Conservation (phyloP, 2,797 vertebrate species). For the Sphaeramia orbicularis region DNA sequence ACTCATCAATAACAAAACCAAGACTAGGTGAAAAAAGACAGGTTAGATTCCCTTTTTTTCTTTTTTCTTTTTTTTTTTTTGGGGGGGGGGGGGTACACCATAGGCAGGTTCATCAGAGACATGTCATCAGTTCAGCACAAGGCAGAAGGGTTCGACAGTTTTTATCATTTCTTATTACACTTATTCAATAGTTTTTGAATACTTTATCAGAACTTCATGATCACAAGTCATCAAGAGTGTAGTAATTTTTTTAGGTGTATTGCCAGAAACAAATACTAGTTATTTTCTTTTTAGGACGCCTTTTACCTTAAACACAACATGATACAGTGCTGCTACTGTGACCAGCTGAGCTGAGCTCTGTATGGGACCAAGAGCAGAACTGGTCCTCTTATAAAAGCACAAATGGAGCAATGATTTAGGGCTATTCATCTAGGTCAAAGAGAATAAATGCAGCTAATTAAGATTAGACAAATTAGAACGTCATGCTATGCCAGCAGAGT, state of each 20-base stretch:
- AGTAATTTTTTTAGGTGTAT: background rate
- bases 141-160: too few relatives aligned
- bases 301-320: conserved; percentile 42
- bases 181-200: background rate
- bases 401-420: conserved; percentile 62
- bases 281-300: conserved; percentile 10
- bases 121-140: too few relatives aligned
- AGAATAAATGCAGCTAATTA: conserved; percentile 68
- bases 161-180: too few relatives aligned
- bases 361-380: conserved; percentile 47
- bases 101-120: too few relatives aligned
- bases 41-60: too few relatives aligned
- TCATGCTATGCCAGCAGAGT: conserved; percentile 53
- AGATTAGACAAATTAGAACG: conserved; percentile 59
- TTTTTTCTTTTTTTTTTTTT: too few relatives aligned
- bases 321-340: conserved; percentile 31
- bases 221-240: background rate
- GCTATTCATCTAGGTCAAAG: conserved; percentile 68
- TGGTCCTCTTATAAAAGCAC: conserved; percentile 52
- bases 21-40: background rate
- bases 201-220: background rate
- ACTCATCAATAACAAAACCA: background rate
- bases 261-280: background rate
- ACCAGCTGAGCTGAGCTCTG: conserved; percentile 38
- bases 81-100: too few relatives aligned